phyloP scores from a whole-genome alignment of 2,888 invertebrate genomes.

The Cheilosia scutellata region DNA sequence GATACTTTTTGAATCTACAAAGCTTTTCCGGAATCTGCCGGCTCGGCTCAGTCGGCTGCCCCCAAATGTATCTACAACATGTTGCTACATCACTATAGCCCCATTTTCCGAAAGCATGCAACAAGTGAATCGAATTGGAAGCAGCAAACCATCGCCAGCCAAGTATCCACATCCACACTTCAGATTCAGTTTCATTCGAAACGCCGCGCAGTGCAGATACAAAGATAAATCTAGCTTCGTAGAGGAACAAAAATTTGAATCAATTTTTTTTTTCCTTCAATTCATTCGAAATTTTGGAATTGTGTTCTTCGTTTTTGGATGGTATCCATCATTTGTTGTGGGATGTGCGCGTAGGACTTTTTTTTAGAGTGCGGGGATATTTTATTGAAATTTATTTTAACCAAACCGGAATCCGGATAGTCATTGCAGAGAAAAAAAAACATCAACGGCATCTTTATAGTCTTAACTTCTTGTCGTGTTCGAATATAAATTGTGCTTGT shows the following conservation, averaged over 20 bases:
- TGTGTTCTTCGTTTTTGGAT: conserved; percentile 21
- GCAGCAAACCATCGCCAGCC: conserved; percentile 35
- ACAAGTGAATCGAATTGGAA: conserved; percentile 61
- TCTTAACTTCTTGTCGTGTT: conserved; percentile 9
- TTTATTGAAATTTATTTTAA: conserved; percentile 2
- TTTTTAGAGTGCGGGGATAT: conserved; percentile 23
- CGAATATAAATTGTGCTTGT: not conserved
- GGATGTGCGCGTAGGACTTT: conserved; percentile 55
- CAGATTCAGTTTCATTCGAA: conserved; percentile 72
- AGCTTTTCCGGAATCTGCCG: conserved; percentile 6
- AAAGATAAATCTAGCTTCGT: conserved; percentile 38
- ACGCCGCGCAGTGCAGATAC: conserved; percentile 71
- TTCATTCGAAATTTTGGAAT: not conserved
- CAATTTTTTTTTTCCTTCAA: not conserved
- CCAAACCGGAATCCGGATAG: conserved; percentile 60
- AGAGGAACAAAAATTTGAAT: not conserved
- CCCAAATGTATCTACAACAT: conserved; percentile 44
- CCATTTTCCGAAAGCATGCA: conserved; percentile 34
- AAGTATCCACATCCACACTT: conserved; percentile 24
- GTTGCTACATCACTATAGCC: conserved; percentile 19
- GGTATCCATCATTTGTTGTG: conserved; percentile 44
- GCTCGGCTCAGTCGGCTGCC: no score
- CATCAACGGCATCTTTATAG: conserved; percentile 16
- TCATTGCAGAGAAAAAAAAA: conserved; percentile 21
- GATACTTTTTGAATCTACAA: conserved; percentile 38